These are phyloP conservation scores for Phylloscopus collybita DNA, from an alignment of 2,797 vertebrate genomes.

Conservation along the genomic window DNA sequence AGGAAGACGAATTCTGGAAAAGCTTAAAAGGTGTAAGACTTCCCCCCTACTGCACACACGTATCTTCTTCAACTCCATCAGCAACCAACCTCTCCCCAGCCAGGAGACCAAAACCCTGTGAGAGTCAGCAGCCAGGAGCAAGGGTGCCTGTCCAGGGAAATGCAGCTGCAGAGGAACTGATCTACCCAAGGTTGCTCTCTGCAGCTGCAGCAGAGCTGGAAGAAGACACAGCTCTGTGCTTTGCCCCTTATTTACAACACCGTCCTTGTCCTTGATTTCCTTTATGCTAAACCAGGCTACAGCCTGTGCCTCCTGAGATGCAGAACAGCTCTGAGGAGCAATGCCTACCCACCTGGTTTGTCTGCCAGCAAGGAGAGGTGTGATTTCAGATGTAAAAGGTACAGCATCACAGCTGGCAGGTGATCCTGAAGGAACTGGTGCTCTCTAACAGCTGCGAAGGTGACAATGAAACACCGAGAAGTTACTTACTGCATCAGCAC, in stretches of 20 bases:
- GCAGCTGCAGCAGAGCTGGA: background rate
- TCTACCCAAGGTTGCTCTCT: background rate
- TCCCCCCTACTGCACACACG: fast-evolving
- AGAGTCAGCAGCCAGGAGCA: background rate
- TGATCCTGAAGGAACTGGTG: conserved; percentile 12
- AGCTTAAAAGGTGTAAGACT: background rate
- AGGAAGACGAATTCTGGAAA: background rate
- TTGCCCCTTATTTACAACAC: background rate
- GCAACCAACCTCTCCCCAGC: background rate
- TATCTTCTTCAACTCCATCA: background rate
- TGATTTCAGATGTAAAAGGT: conserved; percentile 14
- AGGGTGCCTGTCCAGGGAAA: background rate
- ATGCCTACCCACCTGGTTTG: conserved; percentile 38
- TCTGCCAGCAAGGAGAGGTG: conserved; percentile 51
- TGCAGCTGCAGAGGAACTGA: background rate
- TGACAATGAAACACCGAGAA: conserved; percentile 7
- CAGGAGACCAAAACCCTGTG: background rate
- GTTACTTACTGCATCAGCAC: background rate
- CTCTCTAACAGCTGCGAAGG: conserved; percentile 27
- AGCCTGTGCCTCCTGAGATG: background rate
- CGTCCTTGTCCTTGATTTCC: conserved; percentile 1
- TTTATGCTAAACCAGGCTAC: background rate
- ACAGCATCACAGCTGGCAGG: conserved; percentile 32
- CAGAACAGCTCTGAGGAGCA: background rate
- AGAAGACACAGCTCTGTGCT: background rate